phyloP scores from a whole-genome alignment of 2,113 vertebrate genomes.

The Calypte anna region DNA sequence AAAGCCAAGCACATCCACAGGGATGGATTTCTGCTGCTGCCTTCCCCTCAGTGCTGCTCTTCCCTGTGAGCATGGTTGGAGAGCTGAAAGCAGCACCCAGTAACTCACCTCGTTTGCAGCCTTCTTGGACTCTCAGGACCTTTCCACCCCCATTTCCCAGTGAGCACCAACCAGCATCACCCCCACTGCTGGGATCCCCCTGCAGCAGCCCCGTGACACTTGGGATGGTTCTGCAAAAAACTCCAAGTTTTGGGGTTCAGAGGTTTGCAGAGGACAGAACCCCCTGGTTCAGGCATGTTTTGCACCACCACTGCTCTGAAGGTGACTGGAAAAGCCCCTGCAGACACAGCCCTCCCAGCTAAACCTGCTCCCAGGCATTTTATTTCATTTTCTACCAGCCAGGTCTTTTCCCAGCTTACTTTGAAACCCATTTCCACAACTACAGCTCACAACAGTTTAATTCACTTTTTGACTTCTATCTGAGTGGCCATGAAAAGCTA shows the following conservation, averaged over 20 bases:
- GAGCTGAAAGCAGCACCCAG: not conserved
- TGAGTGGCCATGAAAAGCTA: not conserved
- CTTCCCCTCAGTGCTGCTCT: not conserved
- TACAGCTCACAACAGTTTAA: not conserved
- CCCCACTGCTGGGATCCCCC: not conserved
- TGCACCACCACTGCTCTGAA: not conserved
- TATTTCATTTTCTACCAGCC: not conserved
- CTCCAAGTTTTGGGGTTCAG: not conserved
- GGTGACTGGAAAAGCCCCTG: not conserved
- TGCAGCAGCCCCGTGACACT: no score
- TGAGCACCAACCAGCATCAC: not conserved
- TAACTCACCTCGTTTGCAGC: not conserved
- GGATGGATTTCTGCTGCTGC: not conserved
- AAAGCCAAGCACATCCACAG: not conserved
- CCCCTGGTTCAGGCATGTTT: not conserved
- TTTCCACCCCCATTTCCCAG: not conserved
- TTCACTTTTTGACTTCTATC: not conserved
- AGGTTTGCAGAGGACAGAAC: not conserved
- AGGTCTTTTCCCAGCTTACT: not conserved
- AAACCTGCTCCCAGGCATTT: not conserved
- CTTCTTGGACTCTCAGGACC: not conserved
- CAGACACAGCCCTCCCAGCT: not conserved
- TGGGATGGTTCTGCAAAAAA: not conserved
- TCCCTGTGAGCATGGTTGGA: not conserved
- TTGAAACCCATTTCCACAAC: not conserved